Base-by-base conservation (phyloP, 2,113 vertebrate genomes). In the Elgaria multicarinata region DNA sequence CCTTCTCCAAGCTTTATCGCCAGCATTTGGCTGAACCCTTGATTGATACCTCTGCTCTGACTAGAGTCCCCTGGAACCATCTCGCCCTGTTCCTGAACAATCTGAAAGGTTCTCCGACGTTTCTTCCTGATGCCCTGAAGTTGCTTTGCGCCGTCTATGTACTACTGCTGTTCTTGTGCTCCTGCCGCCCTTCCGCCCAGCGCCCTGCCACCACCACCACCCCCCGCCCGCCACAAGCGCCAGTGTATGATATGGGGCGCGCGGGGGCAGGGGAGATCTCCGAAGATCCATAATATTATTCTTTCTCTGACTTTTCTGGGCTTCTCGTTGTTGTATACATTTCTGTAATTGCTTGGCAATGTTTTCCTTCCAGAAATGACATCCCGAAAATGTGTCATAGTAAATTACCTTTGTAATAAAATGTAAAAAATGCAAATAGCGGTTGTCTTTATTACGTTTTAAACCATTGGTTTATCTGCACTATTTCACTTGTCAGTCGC, bases 401-500 rank as follows among this genome's bases (percentile, higher is more conserved):
- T 99, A 98, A 98, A 99, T 99, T 98, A 99, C 97, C 97, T 98
- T 97, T 97, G 97, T 98, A 98, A 97, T 98, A 98, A 98, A 97
- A 98, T 97, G 97, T 97, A 98, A 98, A 97, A 98, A 97, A 99
- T 99, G 98, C 98, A 99, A 99, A 99, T 99, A 98, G 96, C 96
- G 97, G 97, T 97, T 96, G 96, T 97, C 97, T 98, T 96, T 98
- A 98, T 98, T 98, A 98, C 97, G 97, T 98, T 98, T 98, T 99
- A 98, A 99, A 97, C 98, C 98, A 98, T 98, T 98, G 98, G 97
- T 98, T 98, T 99, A 98, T 98, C 97, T 99, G 99, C 98, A 98
- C 98, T 99, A 98, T 99, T 99, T 99, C 99, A 98, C 98, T 98
- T 98, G 98, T 98, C 98, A 98, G 96, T 98, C 96, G 96, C 96